phyloP scores from a whole-genome alignment of 2,113 vertebrate genomes.

The Pardalotus punctatus region DNA sequence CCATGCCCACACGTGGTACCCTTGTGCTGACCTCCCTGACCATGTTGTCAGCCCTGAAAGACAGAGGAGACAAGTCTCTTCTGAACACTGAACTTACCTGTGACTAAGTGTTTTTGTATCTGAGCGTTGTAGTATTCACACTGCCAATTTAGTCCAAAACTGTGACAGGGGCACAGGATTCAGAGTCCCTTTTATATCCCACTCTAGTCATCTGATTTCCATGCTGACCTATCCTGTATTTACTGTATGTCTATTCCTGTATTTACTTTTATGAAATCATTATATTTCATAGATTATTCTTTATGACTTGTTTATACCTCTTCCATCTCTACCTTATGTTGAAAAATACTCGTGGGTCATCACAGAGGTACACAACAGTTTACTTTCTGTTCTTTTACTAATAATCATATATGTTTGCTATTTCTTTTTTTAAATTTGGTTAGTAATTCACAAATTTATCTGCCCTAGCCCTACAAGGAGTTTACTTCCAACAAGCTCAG shows the following conservation, averaged over 20 bases:
- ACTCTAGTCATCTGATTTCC: not conserved
- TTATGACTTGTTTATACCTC: not conserved
- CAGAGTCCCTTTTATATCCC: not conserved
- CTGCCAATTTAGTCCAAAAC: not conserved
- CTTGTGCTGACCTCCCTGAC: not conserved
- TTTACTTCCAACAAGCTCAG: not conserved
- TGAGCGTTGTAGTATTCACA: not conserved
- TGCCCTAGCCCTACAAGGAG: not conserved
- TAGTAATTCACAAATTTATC: not conserved
- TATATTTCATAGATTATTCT: not conserved
- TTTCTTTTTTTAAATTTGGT: not conserved
- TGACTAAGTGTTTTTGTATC: not conserved
- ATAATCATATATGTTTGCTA: not conserved
- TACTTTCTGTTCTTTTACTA: not conserved
- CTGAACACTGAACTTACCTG: not conserved
- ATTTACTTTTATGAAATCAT: not conserved
- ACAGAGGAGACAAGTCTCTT: not conserved
- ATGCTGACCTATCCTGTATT: not conserved
- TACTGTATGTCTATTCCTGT: not conserved
- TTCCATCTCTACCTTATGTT: not conserved
- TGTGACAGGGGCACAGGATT: not conserved
- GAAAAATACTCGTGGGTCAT: not conserved
- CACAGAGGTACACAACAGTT: not conserved
- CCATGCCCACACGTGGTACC: rapidly evolving
- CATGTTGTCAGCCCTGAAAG: rapidly evolving